Evolutionary conservation across 2,888 invertebrate genomes (phyloP), one percentile per base, ranked within the genome.

Genomic region (Pyrgus malvae): DNA sequence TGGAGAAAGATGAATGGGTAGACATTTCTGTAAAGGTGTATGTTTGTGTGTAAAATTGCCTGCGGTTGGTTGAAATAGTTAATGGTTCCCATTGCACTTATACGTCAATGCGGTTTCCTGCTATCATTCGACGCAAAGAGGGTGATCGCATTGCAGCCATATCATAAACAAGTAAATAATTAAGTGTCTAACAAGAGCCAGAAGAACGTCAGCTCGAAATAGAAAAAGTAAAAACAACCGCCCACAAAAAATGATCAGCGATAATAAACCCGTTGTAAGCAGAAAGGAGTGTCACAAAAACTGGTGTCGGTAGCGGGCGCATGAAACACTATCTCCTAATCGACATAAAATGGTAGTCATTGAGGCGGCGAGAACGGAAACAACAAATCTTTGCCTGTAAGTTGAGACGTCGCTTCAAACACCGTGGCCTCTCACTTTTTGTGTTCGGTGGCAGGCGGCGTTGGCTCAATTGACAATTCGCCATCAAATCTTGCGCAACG

Each of bases 341-440:
- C 88, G 86, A 86, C 83, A 87, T 78, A 88, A 87, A 89, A 85
- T 88, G 86, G 88, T 86, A 87, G 86, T 79, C 87, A 88, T 87
- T 88, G 83, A 86, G 77, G 81, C 83, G 81, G 78, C 82, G 78
- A 80, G 82, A 88, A 74, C 87, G 89, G 89, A 88, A 87, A 87
- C 83, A 84, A 86, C 83, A 84, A 87, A 86, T 88, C 87, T 83
- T 76, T 68, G 72, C 67, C 70, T 78, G 84, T 84, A 84, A 84
- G 76, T 62, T 74, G 83, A 85, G 79, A 75, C 72, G 72, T 66
- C 64, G 69, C 71, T 77, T 70, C 70, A 38, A 45, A 69, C 69
- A 74, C 77, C 72, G 72, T 68, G 71, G 74, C 78, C 83, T 77
- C 78, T 85, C 74, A 80, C 81, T 86, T 86, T 87, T 84, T 84